Evolutionary conservation across 2,797 vertebrate species (phyloP).

Genomic region (Malacoraja senta): DNA sequence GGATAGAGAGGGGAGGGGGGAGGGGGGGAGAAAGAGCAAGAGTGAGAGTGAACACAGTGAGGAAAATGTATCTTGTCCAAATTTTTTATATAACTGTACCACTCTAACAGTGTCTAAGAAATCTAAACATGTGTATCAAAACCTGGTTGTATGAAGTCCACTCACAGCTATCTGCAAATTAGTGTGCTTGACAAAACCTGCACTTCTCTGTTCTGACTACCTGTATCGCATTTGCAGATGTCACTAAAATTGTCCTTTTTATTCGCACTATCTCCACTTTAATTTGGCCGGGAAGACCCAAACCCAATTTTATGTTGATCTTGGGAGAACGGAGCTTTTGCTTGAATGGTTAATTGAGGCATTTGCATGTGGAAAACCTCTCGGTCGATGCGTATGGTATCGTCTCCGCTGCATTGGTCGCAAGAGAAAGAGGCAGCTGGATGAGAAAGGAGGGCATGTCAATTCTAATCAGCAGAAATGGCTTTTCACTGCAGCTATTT

Average conservation of each 20-base stretch:
- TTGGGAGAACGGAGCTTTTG: background rate
- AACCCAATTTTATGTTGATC: background rate
- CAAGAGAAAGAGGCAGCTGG: slow-evolving; percentile 55
- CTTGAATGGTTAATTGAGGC: slow-evolving; percentile 15
- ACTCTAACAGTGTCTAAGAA: background rate
- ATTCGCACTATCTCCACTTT: background rate
- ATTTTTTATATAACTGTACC: background rate
- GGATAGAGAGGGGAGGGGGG: no score
- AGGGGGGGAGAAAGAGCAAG: no score
- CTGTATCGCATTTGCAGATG: background rate
- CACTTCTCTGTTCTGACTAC: background rate
- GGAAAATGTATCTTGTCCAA: background rate
- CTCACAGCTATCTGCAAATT: background rate
- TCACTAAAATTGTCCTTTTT: background rate
- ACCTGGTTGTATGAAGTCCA: background rate
- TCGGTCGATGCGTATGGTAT: slow-evolving; percentile 19
- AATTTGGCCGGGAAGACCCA: background rate
- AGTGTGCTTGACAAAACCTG: background rate
- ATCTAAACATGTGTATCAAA: background rate
- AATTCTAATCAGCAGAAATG: slow-evolving; percentile 64
- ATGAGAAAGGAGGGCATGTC: slow-evolving; percentile 72
- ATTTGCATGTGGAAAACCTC: background rate
- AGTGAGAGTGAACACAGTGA: background rate
- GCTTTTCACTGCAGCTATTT: slow-evolving; percentile 76
- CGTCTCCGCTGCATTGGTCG: slow-evolving; percentile 50